Percentiles rank a stretch among this genome's conserved stretches.
Conservation (phyloP, 2,113 vertebrate species). For the Pycnonotus jocosus region DNA sequence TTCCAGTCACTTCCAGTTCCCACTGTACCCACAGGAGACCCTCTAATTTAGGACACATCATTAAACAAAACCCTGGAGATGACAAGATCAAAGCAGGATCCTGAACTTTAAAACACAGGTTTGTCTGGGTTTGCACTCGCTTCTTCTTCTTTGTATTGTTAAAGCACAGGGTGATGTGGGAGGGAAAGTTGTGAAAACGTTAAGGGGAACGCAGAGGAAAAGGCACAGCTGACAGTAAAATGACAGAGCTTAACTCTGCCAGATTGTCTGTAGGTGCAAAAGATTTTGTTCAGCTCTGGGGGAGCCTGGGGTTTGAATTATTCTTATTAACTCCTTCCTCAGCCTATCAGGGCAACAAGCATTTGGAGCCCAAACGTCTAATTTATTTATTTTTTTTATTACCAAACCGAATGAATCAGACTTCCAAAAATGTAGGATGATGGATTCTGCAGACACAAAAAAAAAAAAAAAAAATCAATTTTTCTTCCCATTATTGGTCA, state of each 20-base stretch:
- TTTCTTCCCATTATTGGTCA: background rate
- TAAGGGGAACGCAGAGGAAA: background rate
- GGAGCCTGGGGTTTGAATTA: background rate
- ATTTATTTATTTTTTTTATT: conserved; percentile 9
- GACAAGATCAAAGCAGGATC: background rate
- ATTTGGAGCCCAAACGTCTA: background rate
- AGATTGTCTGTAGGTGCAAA: background rate
- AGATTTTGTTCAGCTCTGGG: background rate
- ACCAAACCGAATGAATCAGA: background rate
- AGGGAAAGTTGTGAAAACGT: background rate
- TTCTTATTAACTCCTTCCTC: background rate
- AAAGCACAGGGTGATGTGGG: background rate
- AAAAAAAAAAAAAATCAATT: conserved; percentile 1
- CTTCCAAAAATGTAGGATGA: background rate
- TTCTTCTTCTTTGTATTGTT: background rate
- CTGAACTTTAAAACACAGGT: background rate
- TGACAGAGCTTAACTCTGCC: background rate
- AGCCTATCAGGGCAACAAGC: background rate
- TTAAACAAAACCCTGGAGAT: background rate
- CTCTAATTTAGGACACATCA: background rate
- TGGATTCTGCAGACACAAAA: background rate
- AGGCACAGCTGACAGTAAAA: background rate
- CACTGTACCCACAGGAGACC: background rate
- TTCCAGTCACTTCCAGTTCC: background rate
- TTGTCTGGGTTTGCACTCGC: background rate